Conservation (phyloP, 2,888 invertebrate species). For the Cosmorhoe ocellata region DNA sequence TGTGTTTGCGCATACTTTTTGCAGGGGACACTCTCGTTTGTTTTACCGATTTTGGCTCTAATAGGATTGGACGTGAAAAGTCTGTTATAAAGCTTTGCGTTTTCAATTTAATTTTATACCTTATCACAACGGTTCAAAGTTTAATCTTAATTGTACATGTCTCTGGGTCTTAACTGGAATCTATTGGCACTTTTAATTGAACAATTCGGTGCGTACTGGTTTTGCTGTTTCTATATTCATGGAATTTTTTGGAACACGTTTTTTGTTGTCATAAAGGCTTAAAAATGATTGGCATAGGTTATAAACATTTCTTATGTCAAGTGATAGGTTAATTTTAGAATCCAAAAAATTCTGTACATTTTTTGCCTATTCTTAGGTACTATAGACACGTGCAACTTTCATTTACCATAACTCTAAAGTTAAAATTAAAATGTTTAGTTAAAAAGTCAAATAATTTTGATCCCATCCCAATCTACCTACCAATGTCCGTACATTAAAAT, state of each 20-base stretch:
- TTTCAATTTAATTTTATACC: neutral
- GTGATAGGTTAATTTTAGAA: no score
- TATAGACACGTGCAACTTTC: no score
- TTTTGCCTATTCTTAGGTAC: no score
- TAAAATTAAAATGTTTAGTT: no score
- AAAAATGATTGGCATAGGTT: no score
- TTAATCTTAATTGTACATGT: neutral
- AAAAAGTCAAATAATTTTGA: neutral
- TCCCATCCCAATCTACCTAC: constrained; percentile 16
- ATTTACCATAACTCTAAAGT: no score
- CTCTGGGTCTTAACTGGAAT: constrained; percentile 1
- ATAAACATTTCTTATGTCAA: no score
- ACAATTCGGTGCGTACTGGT: constrained; percentile 6
- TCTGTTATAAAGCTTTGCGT: constrained; percentile 15
- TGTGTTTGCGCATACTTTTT: constrained; percentile 26
- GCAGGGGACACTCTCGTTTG: constrained; percentile 28
- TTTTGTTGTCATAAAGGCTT: no score
- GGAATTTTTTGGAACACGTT: neutral
- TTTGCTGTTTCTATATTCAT: constrained; percentile 2
- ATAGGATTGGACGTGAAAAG: constrained; percentile 34
- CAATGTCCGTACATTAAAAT: constrained; percentile 31
- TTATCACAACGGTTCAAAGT: neutral
- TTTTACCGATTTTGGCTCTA: constrained; percentile 33
- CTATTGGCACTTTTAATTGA: constrained; percentile 22
- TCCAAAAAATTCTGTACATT: no score